phyloP scores from a whole-genome alignment of 2,797 vertebrate genomes.

The Neopelma chrysocephalum region DNA sequence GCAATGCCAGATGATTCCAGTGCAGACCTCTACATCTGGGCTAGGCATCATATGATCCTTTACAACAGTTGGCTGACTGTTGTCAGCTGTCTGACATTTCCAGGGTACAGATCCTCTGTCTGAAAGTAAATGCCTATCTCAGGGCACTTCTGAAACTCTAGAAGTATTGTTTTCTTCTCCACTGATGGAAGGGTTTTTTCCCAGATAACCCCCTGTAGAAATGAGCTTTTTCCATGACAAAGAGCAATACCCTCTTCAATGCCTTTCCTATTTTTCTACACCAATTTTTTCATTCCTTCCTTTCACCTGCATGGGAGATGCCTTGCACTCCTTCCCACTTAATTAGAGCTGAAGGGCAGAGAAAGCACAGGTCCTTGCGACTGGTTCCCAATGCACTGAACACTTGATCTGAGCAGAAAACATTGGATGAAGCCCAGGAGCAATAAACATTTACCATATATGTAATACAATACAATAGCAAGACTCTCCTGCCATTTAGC shows the following conservation, averaged over 20 bases:
- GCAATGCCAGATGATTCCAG: neutral
- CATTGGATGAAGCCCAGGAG: neutral
- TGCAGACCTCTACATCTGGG: neutral
- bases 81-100: neutral
- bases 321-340: neutral
- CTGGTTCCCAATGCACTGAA: neutral
- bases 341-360: neutral
- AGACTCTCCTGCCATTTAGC: neutral
- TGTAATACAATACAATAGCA: neutral
- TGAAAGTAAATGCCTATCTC: neutral
- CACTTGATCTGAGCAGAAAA: neutral
- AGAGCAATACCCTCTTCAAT: neutral
- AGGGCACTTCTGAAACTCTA: neutral
- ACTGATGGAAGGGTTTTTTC: neutral
- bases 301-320: neutral
- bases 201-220: fast-evolving
- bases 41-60: neutral
- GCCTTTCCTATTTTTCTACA: neutral
- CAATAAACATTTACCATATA: neutral
- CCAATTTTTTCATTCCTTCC: neutral
- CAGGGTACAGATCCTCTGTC: neutral
- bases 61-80: neutral
- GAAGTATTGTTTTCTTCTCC: neutral
- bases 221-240: neutral
- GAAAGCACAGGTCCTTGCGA: neutral